Conservation (phyloP, 1,140 invertebrate genomes). For the Drosophila willistoni region DNA sequence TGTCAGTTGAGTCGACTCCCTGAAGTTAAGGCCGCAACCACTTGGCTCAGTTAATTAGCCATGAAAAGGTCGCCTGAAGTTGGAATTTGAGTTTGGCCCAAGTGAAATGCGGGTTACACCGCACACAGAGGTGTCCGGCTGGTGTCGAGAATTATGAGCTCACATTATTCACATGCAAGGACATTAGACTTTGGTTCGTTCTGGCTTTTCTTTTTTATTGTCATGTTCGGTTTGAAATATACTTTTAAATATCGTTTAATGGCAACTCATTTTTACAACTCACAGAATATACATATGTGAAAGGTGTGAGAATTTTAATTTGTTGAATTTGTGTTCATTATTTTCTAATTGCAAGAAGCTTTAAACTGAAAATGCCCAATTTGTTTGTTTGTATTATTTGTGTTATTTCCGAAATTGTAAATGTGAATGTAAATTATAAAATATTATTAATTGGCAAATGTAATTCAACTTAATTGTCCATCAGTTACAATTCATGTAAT, state of each 20-base stretch:
- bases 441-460: no score
- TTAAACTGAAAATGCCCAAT: background rate
- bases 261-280: conserved; percentile 34
- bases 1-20: conserved; percentile 35
- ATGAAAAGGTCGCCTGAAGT: conserved; percentile 51
- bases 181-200: background rate
- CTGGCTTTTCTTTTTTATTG: background rate
- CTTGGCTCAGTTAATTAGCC: conserved; percentile 61
- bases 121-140: background rate
- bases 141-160: conserved; percentile 41
- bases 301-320: conserved; percentile 46
- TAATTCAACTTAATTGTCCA: no score
- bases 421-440: no score
- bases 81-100: conserved; percentile 2
- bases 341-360: conserved; percentile 27
- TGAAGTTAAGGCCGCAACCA: conserved; percentile 3
- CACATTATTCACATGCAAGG: conserved; percentile 58
- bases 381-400: background rate
- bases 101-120: background rate
- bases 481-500: no score
- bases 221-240: conserved; percentile 35
- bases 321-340: conserved; percentile 68
- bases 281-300: background rate
- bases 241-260: conserved; percentile 53
- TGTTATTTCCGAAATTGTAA: no score